phyloP scores from a whole-genome alignment of 1,140 invertebrate genomes.

The Trypoxylus dichotomus region DNA sequence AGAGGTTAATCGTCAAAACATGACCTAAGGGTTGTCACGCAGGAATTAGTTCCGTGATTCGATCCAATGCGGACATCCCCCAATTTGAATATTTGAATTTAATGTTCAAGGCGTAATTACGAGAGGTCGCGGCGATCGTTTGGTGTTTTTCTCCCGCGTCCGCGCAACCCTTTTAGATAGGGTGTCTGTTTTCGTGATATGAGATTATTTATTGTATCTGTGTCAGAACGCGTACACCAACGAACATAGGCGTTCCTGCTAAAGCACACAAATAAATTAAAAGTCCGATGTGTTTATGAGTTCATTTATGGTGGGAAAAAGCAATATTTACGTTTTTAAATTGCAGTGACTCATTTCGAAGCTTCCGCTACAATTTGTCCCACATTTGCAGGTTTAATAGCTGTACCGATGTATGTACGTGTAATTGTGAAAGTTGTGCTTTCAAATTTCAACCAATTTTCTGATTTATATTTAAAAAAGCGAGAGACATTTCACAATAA shows the following conservation, averaged over 20 bases:
- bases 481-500: too few species aligned
- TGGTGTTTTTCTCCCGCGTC: background rate
- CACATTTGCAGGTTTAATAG: background rate
- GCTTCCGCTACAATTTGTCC: background rate
- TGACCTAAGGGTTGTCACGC: background rate
- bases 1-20: conserved; percentile 20
- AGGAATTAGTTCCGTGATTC: background rate
- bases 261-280: background rate
- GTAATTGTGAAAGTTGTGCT: background rate
- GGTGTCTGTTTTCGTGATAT: background rate
- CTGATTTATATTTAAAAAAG: background rate
- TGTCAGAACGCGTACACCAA: background rate
- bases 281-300: background rate
- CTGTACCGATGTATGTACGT: background rate
- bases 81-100: conserved; percentile 24
- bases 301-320: background rate
- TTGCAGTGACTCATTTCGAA: background rate
- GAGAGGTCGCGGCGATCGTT: background rate
- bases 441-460: background rate
- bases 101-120: background rate
- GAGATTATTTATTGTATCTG: conserved; percentile 3
- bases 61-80: background rate
- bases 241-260: background rate
- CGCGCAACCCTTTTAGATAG: background rate
- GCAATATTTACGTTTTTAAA: conserved; percentile 3